Conservation (phyloP, 2,888 invertebrate species). For the Druceiella hillmani region DNA sequence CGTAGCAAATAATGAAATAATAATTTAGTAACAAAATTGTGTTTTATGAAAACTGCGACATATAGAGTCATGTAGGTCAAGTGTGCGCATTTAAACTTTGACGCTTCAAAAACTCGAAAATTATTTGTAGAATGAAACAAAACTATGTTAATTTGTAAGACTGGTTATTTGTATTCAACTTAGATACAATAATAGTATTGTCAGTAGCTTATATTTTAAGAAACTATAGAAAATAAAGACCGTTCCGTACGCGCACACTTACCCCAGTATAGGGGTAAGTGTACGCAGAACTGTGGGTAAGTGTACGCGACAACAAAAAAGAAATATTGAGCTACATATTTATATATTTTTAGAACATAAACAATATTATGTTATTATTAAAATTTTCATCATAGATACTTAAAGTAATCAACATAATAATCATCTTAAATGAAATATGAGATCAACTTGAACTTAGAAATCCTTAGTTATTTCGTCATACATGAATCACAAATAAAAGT, state of each 20-base stretch:
- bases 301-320: slow-evolving; percentile 15
- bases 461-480: no score
- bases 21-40: no score
- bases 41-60: no score
- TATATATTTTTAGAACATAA: slow-evolving; percentile 11
- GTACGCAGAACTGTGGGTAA: slow-evolving; percentile 12
- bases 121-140: slow-evolving; percentile 3
- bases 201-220: slow-evolving; percentile 12
- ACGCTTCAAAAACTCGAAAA: no score
- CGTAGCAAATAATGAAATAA: no score
- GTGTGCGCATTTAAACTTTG: slow-evolving; percentile 16
- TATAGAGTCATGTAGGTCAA: slow-evolving; percentile 14
- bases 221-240: slow-evolving; percentile 15
- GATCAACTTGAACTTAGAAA: no score
- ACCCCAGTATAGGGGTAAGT: slow-evolving; percentile 9
- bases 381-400: no score
- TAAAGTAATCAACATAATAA: no score
- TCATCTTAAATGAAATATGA: no score
- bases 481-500: no score
- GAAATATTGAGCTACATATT: not conserved
- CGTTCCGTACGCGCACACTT: slow-evolving; percentile 13
- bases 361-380: no score
- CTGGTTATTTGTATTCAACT: slow-evolving; percentile 15
- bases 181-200: slow-evolving; percentile 14
- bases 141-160: slow-evolving; percentile 15